These are phyloP conservation scores for Drosophila aldrichi DNA, from an alignment of 2,888 invertebrate genomes.

Conservation along the genomic window DNA sequence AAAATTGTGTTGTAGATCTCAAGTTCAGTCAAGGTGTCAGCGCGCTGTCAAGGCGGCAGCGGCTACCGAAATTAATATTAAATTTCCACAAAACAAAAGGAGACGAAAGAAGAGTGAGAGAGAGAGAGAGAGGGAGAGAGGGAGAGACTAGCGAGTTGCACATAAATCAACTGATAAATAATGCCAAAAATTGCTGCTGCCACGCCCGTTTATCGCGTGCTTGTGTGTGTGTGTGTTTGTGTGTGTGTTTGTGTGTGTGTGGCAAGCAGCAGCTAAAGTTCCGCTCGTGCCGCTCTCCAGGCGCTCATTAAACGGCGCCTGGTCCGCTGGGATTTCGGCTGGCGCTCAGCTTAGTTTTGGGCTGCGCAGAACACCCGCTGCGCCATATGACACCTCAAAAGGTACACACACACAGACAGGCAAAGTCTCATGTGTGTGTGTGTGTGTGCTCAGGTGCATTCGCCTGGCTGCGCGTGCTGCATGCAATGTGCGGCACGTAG, in stretches of 20 bases:
- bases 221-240: conserved; percentile 47
- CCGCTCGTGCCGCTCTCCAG: conserved; percentile 60
- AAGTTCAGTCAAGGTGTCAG: conserved; percentile 77
- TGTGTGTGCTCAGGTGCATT: conserved; percentile 70
- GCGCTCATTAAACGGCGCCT: conserved; percentile 75
- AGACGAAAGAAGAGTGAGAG: conserved; percentile 6
- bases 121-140: conserved; percentile 7
- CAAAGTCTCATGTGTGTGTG: background rate
- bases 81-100: conserved; percentile 65
- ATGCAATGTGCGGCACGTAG: conserved; percentile 62
- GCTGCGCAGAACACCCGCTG: conserved; percentile 72
- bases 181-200: conserved; percentile 60
- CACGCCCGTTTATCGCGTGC: conserved; percentile 80
- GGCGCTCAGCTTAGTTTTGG: conserved; percentile 51
- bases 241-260: conserved; percentile 49
- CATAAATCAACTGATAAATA: conserved; percentile 74
- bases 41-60: conserved; percentile 69
- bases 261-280: conserved; percentile 17
- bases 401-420: background rate
- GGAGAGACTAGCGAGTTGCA: conserved; percentile 28
- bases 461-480: conserved; percentile 62
- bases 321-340: conserved; percentile 76
- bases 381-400: conserved; percentile 74
- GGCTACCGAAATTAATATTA: conserved; percentile 77
- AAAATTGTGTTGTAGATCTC: conserved; percentile 50